phyloP scores from a whole-genome alignment of 2,888 invertebrate genomes.

The Minunthozetes semirufus region DNA sequence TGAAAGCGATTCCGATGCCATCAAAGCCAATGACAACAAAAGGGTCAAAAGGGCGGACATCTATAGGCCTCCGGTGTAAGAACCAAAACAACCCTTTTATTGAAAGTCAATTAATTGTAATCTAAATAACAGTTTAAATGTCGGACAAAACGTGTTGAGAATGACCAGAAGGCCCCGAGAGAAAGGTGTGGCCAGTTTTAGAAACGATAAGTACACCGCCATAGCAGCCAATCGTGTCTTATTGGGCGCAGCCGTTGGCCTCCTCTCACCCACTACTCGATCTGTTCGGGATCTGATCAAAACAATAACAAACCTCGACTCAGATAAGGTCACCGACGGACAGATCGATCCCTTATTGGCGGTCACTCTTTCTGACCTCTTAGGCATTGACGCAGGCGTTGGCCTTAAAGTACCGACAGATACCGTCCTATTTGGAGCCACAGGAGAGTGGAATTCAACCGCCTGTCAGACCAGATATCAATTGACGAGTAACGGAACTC shows the following conservation, averaged over 20 bases:
- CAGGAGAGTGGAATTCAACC: constrained; percentile 35
- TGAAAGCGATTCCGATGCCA: not conserved
- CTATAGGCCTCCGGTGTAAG: not conserved
- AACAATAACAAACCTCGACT: not conserved
- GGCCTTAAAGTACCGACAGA: not conserved
- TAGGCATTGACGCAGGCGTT: constrained; percentile 19
- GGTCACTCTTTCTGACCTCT: constrained; percentile 40
- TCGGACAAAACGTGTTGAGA: not conserved
- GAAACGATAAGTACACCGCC: constrained; percentile 34
- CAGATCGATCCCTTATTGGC: constrained; percentile 39
- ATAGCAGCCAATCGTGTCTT: constrained; percentile 39
- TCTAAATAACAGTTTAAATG: not conserved
- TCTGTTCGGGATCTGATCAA: constrained; percentile 10
- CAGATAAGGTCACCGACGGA: constrained; percentile 1
- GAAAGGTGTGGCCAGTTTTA: constrained; percentile 40
- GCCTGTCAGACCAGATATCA: constrained; percentile 34
- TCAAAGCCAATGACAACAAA: not conserved
- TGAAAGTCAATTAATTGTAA: not conserved
- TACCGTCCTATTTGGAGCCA: constrained; percentile 27
- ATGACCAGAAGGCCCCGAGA: constrained; percentile 36
- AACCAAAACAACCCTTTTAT: not conserved
- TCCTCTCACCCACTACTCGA: not conserved
- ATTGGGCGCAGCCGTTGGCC: constrained; percentile 40
- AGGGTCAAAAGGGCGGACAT: not conserved
- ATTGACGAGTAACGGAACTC: constrained; percentile 11